Conservation (phyloP, 23 tunicate genomes). For the Styela clava region DNA sequence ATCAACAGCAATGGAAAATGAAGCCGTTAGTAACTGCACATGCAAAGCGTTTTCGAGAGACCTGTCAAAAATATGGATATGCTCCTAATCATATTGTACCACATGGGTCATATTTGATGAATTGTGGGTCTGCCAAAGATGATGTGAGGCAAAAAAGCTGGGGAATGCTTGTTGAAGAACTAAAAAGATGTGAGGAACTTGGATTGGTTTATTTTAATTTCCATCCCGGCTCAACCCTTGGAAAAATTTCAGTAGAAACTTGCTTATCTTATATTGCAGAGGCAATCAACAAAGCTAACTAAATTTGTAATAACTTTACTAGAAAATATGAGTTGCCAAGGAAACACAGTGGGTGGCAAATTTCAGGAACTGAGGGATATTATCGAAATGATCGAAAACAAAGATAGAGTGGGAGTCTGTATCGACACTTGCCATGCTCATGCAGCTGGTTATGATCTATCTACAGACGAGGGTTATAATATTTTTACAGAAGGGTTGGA, state of each 20-base stretch:
- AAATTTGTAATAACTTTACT: conserved; percentile 17
- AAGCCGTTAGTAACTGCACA: conserved; percentile 20
- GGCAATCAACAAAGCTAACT: conserved; percentile 24
- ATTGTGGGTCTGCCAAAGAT: conserved; percentile 20
- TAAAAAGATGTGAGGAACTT: conserved; percentile 26
- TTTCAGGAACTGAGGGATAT: conserved; percentile 19
- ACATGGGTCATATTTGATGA: conserved; percentile 34
- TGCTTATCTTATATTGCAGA: conserved; percentile 23
- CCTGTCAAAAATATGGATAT: conserved; percentile 20
- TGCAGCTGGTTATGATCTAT: conserved; percentile 24
- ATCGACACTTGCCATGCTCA: conserved; percentile 34
- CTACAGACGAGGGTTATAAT: conserved; percentile 16
- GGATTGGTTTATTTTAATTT: conserved; percentile 21
- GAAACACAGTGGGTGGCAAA: conserved; percentile 33
- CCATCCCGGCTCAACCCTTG: conserved; percentile 30
- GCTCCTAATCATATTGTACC: conserved; percentile 18
- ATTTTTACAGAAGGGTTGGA: conserved; percentile 8
- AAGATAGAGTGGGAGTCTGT: conserved; percentile 24
- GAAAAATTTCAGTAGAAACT: conserved; percentile 11
- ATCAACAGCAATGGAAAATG: conserved; percentile 29
- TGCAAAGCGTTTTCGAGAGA: conserved; percentile 4
- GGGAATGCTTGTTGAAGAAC: conserved; percentile 24
- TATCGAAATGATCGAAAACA: conserved; percentile 8
- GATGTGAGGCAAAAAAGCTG: conserved; percentile 19
- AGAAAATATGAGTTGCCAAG: conserved; percentile 36